These are phyloP conservation scores for Hemibagrus guttatus DNA, from an alignment of 2,797 vertebrate genomes.

Conservation along the genomic window DNA sequence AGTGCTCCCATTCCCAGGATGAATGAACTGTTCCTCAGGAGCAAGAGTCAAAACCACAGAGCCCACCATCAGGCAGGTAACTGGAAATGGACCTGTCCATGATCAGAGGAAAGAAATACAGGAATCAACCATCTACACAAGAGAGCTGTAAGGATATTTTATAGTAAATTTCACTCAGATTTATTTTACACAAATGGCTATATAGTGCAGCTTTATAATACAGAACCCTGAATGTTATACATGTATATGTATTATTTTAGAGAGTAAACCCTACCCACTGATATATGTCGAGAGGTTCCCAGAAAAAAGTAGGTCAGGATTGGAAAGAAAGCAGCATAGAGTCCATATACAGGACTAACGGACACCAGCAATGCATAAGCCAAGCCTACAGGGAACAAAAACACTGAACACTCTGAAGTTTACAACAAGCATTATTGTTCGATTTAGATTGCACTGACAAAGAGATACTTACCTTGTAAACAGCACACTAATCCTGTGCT, in stretches of 20 bases:
- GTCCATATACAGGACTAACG: slow-evolving; percentile 82
- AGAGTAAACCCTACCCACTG: slow-evolving; percentile 75
- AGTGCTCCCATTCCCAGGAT: slow-evolving; percentile 67
- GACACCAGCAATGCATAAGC: slow-evolving; percentile 82
- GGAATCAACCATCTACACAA: neutral
- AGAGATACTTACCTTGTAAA: slow-evolving; percentile 77
- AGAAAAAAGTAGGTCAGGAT: slow-evolving; percentile 85
- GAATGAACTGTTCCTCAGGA: slow-evolving; percentile 74
- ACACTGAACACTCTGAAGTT: neutral
- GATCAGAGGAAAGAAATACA: neutral
- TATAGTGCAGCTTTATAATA: neutral
- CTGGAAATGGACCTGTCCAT: slow-evolving; percentile 81
- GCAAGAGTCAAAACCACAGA: slow-evolving; percentile 81
- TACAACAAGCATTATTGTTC: neutral
- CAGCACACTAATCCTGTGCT: slow-evolving; percentile 85
- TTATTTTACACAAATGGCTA: neutral
- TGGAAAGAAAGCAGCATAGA: slow-evolving; percentile 87
- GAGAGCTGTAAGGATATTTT: neutral
- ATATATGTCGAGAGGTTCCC: slow-evolving; percentile 86
- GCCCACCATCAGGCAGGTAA: slow-evolving; percentile 88
- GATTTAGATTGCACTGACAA: neutral
- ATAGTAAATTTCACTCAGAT: neutral
- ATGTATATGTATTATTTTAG: neutral
- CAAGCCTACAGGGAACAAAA: slow-evolving; percentile 71
- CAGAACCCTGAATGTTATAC: neutral